These are phyloP conservation scores for Ophioninae sp. DNA, from an alignment of 2,888 invertebrate genomes.

Conservation along the genomic window DNA sequence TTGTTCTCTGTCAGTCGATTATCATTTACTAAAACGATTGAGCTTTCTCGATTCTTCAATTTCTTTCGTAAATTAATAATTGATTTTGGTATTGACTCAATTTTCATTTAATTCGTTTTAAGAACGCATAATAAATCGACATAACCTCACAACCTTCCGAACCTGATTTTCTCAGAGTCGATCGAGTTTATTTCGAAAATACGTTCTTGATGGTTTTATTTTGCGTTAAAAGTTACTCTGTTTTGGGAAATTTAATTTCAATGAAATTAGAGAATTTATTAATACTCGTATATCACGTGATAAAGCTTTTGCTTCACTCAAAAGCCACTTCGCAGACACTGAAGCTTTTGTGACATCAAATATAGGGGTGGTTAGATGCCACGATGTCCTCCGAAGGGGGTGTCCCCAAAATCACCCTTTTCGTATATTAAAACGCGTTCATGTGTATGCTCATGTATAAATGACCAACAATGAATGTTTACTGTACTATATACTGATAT, in stretches of 20 bases:
- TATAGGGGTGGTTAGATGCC: background rate
- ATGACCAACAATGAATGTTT: slow-evolving; percentile 12
- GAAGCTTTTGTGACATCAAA: background rate
- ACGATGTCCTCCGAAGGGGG: background rate
- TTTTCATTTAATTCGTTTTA: too few species aligned
- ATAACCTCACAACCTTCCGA: too few species aligned
- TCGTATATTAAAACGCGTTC: background rate
- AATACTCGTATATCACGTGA: too few species aligned
- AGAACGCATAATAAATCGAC: too few species aligned
- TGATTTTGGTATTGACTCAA: background rate
- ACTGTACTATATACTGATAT: slow-evolving; percentile 8
- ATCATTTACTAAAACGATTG: too few species aligned
- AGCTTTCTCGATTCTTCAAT: background rate
- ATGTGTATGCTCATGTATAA: background rate
- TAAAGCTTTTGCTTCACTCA: background rate
- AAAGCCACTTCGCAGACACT: background rate
- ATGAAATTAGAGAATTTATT: too few species aligned
- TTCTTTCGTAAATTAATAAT: background rate
- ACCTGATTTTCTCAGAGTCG: too few species aligned
- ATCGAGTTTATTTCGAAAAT: too few species aligned
- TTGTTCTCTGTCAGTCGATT: too few species aligned
- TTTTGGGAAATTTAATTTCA: too few species aligned
- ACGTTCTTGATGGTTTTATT: too few species aligned
- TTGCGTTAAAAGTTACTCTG: too few species aligned
- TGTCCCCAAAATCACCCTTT: background rate